These are phyloP conservation scores for Riparia riparia DNA, from an alignment of 2,113 vertebrate genomes.

Conservation along the genomic window DNA sequence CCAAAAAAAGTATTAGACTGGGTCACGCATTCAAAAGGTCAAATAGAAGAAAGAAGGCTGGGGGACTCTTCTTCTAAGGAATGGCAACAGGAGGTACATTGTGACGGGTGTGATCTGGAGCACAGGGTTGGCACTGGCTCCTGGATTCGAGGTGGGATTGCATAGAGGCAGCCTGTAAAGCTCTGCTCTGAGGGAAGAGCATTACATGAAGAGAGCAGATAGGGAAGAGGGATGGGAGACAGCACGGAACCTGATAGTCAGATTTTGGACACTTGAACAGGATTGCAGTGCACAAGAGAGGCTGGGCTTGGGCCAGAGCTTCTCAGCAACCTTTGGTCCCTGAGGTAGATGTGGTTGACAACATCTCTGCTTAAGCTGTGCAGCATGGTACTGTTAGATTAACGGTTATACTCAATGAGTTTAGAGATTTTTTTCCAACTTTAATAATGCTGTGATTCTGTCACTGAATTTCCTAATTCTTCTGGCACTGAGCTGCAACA, in stretches of 20 bases:
- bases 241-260: neutral
- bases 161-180: neutral
- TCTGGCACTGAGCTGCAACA: neutral
- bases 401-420: neutral
- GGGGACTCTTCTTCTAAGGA: neutral
- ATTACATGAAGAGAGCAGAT: neutral
- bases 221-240: neutral
- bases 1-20: neutral
- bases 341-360: neutral
- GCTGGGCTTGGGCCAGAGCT: neutral
- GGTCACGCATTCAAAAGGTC: accelerated
- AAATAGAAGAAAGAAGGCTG: neutral
- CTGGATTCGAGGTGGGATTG: neutral
- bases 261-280: neutral
- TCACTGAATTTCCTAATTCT: neutral
- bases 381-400: neutral
- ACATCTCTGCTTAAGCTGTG: neutral
- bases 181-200: neutral
- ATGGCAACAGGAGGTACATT: neutral
- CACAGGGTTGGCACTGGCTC: neutral
- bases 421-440: neutral
- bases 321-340: neutral
- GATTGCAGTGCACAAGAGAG: neutral
- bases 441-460: neutral
- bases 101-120: accelerated